Base-by-base conservation (phyloP, 2,797 vertebrate genomes). In the Sebastes hubbsi region DNA sequence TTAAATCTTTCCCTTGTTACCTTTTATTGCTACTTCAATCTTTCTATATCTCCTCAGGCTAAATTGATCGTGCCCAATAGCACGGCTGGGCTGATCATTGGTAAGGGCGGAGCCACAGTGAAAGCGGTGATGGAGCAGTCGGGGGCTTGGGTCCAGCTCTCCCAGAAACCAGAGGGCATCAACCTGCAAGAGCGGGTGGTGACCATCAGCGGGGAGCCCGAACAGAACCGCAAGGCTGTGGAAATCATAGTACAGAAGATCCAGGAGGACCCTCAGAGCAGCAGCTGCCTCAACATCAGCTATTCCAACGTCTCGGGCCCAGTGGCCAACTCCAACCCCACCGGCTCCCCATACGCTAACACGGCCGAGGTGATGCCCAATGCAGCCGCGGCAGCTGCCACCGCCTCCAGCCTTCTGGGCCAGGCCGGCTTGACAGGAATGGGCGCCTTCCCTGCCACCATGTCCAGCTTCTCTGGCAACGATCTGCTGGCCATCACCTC, bases 71-170 rank as follows among this genome's bases (percentile, higher is more conserved):
- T 99, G 71, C 97, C 98, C 82, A 99, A 98, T 94, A 98, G 97
- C 94, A 99, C 98, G 3, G 98, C 98, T 2, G 98, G 98, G 73
- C 94, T 98, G 76, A 98, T 99, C 94, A 99, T 99, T 81, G 98
- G 97, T 69, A 99, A 99, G 69, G 98, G 97, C 0, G 98, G 98
- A 5, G 97, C 97, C 9, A 99, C 98, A 0, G 98, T 99, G 36
- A 98, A 98, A 71, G 97, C 97, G 0, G 97, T 99, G 86, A 99
- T 99, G 98, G 98, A 99, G 92, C 97, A 98, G 92, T 98, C 97
- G 0, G 98, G 98, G 0, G 98, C 98, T 56, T 99, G 98, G 98
- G 98, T 99, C 71, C 98, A 99, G 95, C 97, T 99, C 85, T 98
- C 97, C 54, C 98, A 99, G 94, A 99, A 99, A 87, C 98, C 98